These are phyloP conservation scores for Pseudomyrmex pallidus DNA, from an alignment of 1,140 invertebrate species.

Conservation along the genomic window DNA sequence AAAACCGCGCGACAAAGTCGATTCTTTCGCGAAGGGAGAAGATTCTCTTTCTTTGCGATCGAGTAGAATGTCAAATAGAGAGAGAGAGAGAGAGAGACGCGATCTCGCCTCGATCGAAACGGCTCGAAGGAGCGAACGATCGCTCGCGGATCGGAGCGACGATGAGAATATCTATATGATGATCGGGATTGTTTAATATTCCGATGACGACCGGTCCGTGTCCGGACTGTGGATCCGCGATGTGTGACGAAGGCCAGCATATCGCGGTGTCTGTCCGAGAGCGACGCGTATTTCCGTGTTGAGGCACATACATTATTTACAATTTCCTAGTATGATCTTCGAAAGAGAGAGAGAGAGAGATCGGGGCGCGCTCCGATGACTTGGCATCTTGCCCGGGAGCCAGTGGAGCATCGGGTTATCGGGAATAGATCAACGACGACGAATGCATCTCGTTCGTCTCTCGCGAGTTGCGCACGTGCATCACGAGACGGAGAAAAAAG, in stretches of 20 bases:
- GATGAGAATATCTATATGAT: constrained; percentile 75
- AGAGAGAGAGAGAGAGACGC: neutral
- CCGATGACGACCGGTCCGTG: constrained; percentile 75
- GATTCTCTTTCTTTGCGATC: constrained; percentile 51
- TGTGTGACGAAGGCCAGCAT: constrained; percentile 78
- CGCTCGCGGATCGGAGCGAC: constrained; percentile 66
- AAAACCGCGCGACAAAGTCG: neutral
- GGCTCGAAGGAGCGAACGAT: constrained; percentile 57
- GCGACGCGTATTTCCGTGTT: constrained; percentile 79
- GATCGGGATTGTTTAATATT: constrained; percentile 77
- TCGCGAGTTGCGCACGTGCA: too few relatives aligned
- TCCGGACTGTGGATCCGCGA: constrained; percentile 75
- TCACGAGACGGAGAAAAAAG: too few relatives aligned
- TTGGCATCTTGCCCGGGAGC: constrained; percentile 41
- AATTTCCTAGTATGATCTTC: constrained; percentile 80
- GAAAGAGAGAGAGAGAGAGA: constrained; percentile 44
- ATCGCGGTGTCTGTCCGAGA: constrained; percentile 64
- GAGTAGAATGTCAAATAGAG: constrained; percentile 47
- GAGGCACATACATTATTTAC: constrained; percentile 82
- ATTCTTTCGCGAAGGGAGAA: neutral
- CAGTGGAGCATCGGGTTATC: neutral
- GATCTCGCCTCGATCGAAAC: neutral
- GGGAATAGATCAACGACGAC: neutral
- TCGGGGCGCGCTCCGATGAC: constrained; percentile 18
- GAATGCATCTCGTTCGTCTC: too few relatives aligned